These are phyloP conservation scores for Enteromius treurensis DNA, from an alignment of 2,797 vertebrate genomes.

Conservation along the genomic window DNA sequence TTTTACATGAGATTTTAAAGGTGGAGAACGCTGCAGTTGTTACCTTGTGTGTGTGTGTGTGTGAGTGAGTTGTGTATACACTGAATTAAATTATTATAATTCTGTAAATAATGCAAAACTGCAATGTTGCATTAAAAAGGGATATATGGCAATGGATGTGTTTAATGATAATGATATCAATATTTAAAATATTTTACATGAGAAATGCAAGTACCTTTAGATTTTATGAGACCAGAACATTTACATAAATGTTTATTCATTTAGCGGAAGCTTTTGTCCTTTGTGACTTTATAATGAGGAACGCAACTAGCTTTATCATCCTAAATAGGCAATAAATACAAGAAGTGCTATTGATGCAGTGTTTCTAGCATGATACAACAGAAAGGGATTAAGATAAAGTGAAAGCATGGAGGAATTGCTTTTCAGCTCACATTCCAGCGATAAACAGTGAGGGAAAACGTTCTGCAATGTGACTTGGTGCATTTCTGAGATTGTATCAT, in stretches of 20 bases:
- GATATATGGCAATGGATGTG: not conserved
- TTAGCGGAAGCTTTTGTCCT: not conserved
- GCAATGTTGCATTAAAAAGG: not conserved
- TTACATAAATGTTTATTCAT: not conserved
- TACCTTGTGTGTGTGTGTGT: not conserved
- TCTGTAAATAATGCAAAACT: not conserved
- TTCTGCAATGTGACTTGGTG: not conserved
- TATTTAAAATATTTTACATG: not conserved
- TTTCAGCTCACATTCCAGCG: not conserved
- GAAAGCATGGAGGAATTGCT: not conserved
- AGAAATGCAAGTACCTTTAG: not conserved
- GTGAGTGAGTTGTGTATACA: not conserved
- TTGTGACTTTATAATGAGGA: not conserved
- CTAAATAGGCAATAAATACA: not conserved
- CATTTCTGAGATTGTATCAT: not conserved
- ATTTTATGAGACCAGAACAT: not conserved
- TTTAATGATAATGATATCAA: not conserved
- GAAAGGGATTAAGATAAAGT: not conserved
- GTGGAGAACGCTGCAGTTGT: not conserved
- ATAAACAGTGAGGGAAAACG: not conserved
- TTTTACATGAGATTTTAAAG: constrained; percentile 19
- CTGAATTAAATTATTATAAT: not conserved
- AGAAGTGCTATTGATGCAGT: not conserved
- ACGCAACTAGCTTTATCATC: not conserved
- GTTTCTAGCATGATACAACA: not conserved